Evolutionary conservation across 1,140 invertebrate genomes (phyloP).

Genomic region (Anthonomus grandis): DNA sequence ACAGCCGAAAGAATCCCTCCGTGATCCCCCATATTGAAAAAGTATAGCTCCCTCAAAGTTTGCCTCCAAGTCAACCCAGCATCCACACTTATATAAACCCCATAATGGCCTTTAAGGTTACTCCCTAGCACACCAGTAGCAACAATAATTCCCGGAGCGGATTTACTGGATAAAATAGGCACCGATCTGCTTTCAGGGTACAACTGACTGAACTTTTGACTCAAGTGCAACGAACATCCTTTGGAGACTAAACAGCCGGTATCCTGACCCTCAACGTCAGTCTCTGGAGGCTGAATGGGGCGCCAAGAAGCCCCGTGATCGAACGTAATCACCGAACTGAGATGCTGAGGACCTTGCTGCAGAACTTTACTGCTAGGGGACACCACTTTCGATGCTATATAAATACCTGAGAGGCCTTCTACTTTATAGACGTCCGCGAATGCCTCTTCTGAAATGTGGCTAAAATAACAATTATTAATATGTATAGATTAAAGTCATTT

Average conservation of each 20-base stretch:
- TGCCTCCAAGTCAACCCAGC: slow-evolving; percentile 81
- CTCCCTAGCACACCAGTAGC: slow-evolving; percentile 77
- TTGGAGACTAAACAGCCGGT: slow-evolving; percentile 60
- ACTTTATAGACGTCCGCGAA: slow-evolving; percentile 91
- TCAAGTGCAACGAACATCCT: slow-evolving; percentile 80
- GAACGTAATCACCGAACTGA: slow-evolving; percentile 80
- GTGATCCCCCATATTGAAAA: slow-evolving; percentile 88
- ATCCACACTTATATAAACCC: slow-evolving; percentile 78
- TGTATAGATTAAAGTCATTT: too few relatives aligned
- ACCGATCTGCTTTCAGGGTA: slow-evolving; percentile 74
- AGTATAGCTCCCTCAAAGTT: slow-evolving; percentile 75
- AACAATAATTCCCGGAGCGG: slow-evolving; percentile 83
- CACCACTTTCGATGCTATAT: slow-evolving; percentile 79
- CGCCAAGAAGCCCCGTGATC: slow-evolving; percentile 85
- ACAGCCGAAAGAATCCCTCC: slow-evolving; percentile 84
- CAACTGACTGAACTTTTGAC: slow-evolving; percentile 78
- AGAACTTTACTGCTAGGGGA: slow-evolving; percentile 47
- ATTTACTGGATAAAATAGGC: slow-evolving; percentile 82
- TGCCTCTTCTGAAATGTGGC: slow-evolving; percentile 71
- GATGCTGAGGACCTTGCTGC: slow-evolving; percentile 67
- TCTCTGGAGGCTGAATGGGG: slow-evolving; percentile 62
- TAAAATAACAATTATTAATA: too few relatives aligned
- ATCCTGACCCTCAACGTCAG: slow-evolving; percentile 63
- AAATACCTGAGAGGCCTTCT: slow-evolving; percentile 80
- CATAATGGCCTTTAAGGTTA: slow-evolving; percentile 60